Base-by-base conservation (phyloP, 35 echinoderm and acorn worm genomes). In the Holothuria glaberrima region DNA sequence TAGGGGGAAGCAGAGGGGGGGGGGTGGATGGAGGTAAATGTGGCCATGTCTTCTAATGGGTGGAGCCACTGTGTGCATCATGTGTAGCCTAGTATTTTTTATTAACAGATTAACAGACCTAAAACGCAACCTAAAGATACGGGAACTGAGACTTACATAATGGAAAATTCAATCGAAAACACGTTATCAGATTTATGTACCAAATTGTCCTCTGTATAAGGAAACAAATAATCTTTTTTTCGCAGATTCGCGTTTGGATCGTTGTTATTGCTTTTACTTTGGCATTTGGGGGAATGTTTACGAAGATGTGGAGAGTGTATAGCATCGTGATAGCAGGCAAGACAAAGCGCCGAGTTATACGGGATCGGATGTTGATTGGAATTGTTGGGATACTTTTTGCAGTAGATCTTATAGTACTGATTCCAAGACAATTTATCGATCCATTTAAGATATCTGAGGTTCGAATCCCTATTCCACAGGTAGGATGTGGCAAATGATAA, bases 221-320 rank as follows among this genome's bases (percentile, higher is more conserved):
- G 4, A 46, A 4, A 46, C 44, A 46, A 46, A 17, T 54, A 14
- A 5, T 9, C 13, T 54, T 54, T 14, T 17, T 54, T 81, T 34
- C 25, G 48, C 73, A 96, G 94, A 67, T 82, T 62, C 80, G 88
- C 12, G 41, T 91, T 21, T 96, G 94, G 94, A 54, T 90, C 7
- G 81, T 96, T 10, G 48, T 92, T 14, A 59, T 93, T 30, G 87
- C 91, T 4, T 96, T 93, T 45, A 96, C 94, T 16, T 48, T 96
- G 4, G 91, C 94, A n/a, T 96, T 96, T 73, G 94, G 94, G 22
- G 91, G 91, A 56, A 96, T 96, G 94, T 96, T 96, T 57, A 93
- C 94, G n/a, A 96, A 96, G 75, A 96, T 93, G 91, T 96, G 94
- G 94, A 26, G 94, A 31, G 94, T 96, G 5, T 96, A 96, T 61